These are phyloP conservation scores for Colletes latitarsis DNA, from an alignment of 1,140 invertebrate species.

Conservation along the genomic window DNA sequence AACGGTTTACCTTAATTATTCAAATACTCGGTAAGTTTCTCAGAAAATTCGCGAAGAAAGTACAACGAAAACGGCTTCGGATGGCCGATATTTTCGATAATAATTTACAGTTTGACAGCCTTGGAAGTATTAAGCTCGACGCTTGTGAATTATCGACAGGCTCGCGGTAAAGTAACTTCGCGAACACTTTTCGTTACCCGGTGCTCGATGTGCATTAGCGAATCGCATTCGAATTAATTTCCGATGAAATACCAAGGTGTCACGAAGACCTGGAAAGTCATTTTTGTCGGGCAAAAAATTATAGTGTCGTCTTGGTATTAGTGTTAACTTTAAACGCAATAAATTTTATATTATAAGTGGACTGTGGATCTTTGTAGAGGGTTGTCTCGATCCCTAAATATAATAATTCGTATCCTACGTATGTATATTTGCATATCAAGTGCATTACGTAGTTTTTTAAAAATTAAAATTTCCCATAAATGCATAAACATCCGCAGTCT, in stretches of 20 bases:
- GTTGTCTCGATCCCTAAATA: no score
- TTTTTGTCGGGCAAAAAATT: neutral
- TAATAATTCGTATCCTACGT: no score
- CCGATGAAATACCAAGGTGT: neutral
- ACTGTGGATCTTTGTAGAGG: no score
- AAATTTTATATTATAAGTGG: no score
- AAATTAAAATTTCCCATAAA: no score
- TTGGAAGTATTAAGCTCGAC: slow-evolving; percentile 21
- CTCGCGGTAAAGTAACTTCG: neutral
- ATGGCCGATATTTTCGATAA: slow-evolving; percentile 26
- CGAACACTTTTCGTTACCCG: slow-evolving; percentile 11
- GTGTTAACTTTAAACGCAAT: no score
- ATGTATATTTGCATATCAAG: no score
- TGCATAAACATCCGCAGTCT: no score
- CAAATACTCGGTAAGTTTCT: neutral
- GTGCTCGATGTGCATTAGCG: neutral
- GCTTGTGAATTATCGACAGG: slow-evolving; percentile 38
- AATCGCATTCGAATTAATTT: neutral
- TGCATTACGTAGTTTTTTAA: no score
- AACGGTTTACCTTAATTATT: slow-evolving; percentile 48
- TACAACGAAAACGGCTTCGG: neutral
- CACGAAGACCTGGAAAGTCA: neutral
- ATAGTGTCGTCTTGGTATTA: no score
- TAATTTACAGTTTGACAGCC: slow-evolving; percentile 35
- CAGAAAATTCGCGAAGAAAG: slow-evolving; percentile 14